Conservation (phyloP, 2,888 invertebrate species). For the Caenorhabditis uteleia region DNA sequence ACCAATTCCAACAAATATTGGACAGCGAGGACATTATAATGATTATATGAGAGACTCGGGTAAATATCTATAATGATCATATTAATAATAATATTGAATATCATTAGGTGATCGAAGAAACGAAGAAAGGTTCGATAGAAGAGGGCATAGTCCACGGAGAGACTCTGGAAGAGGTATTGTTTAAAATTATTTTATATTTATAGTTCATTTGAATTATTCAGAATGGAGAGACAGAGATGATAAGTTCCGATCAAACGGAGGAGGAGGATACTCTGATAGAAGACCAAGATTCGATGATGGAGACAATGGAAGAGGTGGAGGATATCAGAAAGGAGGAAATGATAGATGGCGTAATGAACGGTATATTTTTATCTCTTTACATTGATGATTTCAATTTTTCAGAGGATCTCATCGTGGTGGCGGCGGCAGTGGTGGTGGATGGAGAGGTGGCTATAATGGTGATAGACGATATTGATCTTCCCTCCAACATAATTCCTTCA, state of each 20-base stretch:
- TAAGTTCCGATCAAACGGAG: not conserved
- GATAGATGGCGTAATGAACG: constrained; percentile 10
- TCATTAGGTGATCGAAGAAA: not conserved
- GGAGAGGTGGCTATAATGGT: too few relatives aligned
- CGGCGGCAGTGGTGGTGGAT: not conserved
- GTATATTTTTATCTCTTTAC: not conserved
- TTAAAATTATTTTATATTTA: not conserved
- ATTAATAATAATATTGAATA: too few relatives aligned
- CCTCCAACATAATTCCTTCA: too few relatives aligned
- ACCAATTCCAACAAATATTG: too few relatives aligned
- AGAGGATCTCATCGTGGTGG: not conserved
- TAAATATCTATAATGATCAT: not conserved
- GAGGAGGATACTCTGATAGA: not conserved
- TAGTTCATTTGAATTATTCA: not conserved
- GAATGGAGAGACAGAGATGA: not conserved
- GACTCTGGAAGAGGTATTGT: not conserved
- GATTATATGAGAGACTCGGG: not conserved
- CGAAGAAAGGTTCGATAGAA: not conserved
- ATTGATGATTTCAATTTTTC: not conserved
- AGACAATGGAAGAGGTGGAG: constrained; percentile 1
- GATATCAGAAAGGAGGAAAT: constrained; percentile 8
- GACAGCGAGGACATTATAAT: too few relatives aligned
- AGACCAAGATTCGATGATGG: not conserved
- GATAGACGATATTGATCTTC: too few relatives aligned
- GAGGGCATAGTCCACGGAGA: not conserved